These are phyloP conservation scores for Caranx ignobilis DNA, from an alignment of 2,113 vertebrate genomes.

Conservation along the genomic window DNA sequence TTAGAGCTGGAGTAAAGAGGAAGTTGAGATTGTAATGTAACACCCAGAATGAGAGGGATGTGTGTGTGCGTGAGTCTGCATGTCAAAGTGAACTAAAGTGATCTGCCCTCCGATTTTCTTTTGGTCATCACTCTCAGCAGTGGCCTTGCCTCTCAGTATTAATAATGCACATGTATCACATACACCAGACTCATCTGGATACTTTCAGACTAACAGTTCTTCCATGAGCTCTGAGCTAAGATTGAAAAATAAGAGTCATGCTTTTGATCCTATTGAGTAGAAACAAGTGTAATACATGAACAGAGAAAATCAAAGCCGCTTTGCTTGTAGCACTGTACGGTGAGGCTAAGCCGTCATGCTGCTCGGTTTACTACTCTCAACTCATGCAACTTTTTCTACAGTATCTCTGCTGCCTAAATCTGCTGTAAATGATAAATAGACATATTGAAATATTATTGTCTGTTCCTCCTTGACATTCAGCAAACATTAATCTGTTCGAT, in stretches of 20 bases:
- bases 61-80: not conserved
- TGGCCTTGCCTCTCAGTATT: conserved; percentile 6
- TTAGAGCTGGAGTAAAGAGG: conserved; percentile 3
- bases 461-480: not conserved
- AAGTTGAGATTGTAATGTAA: conserved; percentile 24
- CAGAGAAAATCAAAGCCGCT: conserved; percentile 6
- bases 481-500: conserved; percentile 11
- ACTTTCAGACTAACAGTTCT: conserved; percentile 4
- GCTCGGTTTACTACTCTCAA: conserved; percentile 1
- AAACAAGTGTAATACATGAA: not conserved
- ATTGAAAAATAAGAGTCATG: not conserved
- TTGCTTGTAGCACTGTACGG: conserved; percentile 8
- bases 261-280: not conserved
- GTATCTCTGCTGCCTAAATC: conserved; percentile 25
- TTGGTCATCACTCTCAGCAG: not conserved
- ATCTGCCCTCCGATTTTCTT: conserved; percentile 9
- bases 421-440: not conserved
- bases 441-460: not conserved
- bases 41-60: conserved; percentile 3
- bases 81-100: conserved; percentile 34
- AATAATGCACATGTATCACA: not conserved
- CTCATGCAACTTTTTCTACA: not conserved
- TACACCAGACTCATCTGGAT: conserved; percentile 1
- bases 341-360: not conserved
- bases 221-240: conserved; percentile 8